These are phyloP conservation scores for Anagrus nilaparvatae DNA, from an alignment of 1,140 invertebrate species.

Conservation along the genomic window DNA sequence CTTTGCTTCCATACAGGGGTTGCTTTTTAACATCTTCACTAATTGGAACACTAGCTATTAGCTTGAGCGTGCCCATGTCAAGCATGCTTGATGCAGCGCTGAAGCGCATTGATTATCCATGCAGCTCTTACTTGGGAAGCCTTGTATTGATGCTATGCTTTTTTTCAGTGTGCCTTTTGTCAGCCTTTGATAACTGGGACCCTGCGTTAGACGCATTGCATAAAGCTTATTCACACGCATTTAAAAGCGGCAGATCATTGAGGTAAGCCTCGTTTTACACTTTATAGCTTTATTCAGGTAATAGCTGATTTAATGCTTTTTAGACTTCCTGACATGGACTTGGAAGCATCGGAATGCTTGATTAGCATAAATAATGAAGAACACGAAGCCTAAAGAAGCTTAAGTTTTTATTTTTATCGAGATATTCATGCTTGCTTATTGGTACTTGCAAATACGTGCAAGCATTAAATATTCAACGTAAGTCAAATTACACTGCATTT, in stretches of 20 bases:
- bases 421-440: too few relatives aligned
- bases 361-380: constrained; percentile 52
- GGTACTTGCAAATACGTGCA: too few relatives aligned
- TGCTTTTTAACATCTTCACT: constrained; percentile 83
- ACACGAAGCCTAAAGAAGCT: constrained; percentile 49
- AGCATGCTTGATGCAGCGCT: constrained; percentile 72
- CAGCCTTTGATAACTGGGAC: constrained; percentile 80
- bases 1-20: constrained; percentile 50
- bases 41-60: constrained; percentile 72
- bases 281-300: not conserved
- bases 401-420: too few relatives aligned
- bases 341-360: constrained; percentile 63
- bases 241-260: constrained; percentile 40
- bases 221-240: constrained; percentile 48
- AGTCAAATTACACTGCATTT: too few relatives aligned
- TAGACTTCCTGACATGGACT: constrained; percentile 56
- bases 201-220: constrained; percentile 58
- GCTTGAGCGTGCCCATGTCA: constrained; percentile 75
- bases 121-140: constrained; percentile 69
- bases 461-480: too few relatives aligned
- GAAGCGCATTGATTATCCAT: constrained; percentile 62
- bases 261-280: constrained; percentile 30
- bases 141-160: constrained; percentile 72
- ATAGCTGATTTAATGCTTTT: constrained; percentile 14
- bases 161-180: constrained; percentile 60